Base-by-base conservation (phyloP, 2,888 invertebrate species). In the Tipula confusa region DNA sequence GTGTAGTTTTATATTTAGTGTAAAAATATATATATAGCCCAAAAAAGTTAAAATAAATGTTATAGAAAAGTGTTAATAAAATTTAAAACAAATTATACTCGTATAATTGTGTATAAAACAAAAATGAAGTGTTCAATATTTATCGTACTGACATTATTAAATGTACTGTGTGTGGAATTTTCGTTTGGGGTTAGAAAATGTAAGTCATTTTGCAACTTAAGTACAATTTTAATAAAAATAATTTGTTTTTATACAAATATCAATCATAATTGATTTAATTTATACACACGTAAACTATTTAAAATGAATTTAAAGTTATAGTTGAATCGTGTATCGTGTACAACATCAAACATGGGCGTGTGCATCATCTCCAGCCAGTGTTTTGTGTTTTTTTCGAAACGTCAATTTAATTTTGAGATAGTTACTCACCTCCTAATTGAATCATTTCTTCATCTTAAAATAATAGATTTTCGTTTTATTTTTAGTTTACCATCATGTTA, bases 151-250 rank as follows among this genome's bases (percentile, higher is more conserved):
- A 24, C 18, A 64, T 11, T 64, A 24, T 24, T 64, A 24, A 64
- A 24, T 9, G 24, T 64, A 64, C 64, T 64, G 24, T 64, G 64
- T 64, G 64, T 64, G 64, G 24, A 64, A 24, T 64, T 24, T 24
- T 64, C 64, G 9, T 64, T 64, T 64, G 64, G 64, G 64, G 64
- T 64, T 64, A 64, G 64, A 64, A 64, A 64, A 64, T 64, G 64
- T 64, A 64, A 64, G 64, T 64, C 5, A 48, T n/a, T n/a, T n/a
- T n/a, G n/a, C n/a, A n/a, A n/a, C n/a, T n/a, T n/a, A n/a, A n/a
- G 33, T 33, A 9, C 4, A 6, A 64, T 18, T 64, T 64, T 38
- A 24, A 9, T 24, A 64, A 24, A 24, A 64, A 24, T 64, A n/a
- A 9, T 64, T 24, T 3, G 9, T 9, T 64, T 24, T 24, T 64